Evolutionary conservation across 2,888 invertebrate species (phyloP), one percentile per base, ranked within the genome.

Genomic region (Coenonympha arcania): DNA sequence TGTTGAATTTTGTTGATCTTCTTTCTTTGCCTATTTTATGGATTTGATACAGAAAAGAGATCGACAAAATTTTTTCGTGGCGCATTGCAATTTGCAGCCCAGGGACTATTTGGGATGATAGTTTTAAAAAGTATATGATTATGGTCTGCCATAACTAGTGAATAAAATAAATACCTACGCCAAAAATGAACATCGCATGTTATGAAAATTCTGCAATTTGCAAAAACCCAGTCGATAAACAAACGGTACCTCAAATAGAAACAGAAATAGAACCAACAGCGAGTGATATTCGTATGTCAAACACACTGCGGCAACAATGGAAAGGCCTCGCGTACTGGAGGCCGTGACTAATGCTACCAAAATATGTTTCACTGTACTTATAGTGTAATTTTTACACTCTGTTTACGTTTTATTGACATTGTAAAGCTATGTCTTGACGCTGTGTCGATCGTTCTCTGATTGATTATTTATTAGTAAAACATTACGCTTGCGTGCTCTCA

Each of bases 291-390:
- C 64, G 73, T 76, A 71, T 74, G 75, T 71, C 67, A 72, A 76
- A 71, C 72, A 71, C 65, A 69, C 67, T 76, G 74, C 69, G 64
- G 77, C 71, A 81, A 79, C 77, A 81, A 79, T 80, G 63, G 74
- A 66, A 60, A 64, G 66, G 66, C 61, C 62, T 64, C 61, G 60
- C 64, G 64, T 57, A 60, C 62, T 60, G 63, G 64, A 59, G 60
- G 64, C 69, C 68, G 58, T 79, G 78, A 79, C 73, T 79, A 80
- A 82, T 73, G 66, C 69, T 15, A 69, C 62, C 48, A 59, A 67
- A 76, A 76, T 73, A 70, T 76, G 74, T 75, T 71, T 72, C 68
- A 70, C 66, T 30, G 6, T 26, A 63, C 60, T 55, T 65, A 69
- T 69, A 65, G 65, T 60, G 42, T 53, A 41, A 19, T 44, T 48